phyloP scores from a whole-genome alignment of 2,797 vertebrate species.

The Sebastes oblongus region DNA sequence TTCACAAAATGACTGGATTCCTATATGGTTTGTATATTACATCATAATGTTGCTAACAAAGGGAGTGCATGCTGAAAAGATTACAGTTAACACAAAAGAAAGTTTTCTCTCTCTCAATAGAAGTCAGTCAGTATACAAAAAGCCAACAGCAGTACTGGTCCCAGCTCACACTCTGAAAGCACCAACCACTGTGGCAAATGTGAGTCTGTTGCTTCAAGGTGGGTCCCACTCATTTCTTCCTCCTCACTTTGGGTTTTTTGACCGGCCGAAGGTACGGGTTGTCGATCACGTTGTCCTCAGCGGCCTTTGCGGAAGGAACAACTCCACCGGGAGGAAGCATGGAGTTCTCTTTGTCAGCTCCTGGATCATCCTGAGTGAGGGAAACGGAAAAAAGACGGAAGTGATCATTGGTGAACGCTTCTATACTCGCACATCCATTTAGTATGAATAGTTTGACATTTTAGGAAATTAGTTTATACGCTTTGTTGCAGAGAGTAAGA shows the following conservation, averaged over 20 bases:
- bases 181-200: constrained; percentile 1
- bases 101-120: constrained; percentile 10
- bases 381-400: background rate
- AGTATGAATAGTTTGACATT: background rate
- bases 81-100: constrained; percentile 4
- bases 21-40: constrained; percentile 25
- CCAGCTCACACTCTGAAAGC: background rate
- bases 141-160: constrained; percentile 11
- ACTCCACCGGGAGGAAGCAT: constrained; percentile 88
- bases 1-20: constrained; percentile 47
- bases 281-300: constrained; percentile 93
- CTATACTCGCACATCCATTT: background rate
- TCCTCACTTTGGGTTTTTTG: constrained; percentile 97
- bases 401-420: background rate
- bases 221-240: constrained; percentile 90
- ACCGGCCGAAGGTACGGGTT: constrained; percentile 96
- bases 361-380: constrained; percentile 88
- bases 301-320: constrained; percentile 85
- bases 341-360: constrained; percentile 93
- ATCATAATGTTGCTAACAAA: constrained; percentile 21
- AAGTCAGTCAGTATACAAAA: constrained; percentile 15
- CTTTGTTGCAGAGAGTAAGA: background rate
- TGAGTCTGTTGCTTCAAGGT: constrained; percentile 22
- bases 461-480: background rate
- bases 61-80: constrained; percentile 32